Evolutionary conservation across 2,888 invertebrate genomes (phyloP).

Genomic region (Erebia epiphron): DNA sequence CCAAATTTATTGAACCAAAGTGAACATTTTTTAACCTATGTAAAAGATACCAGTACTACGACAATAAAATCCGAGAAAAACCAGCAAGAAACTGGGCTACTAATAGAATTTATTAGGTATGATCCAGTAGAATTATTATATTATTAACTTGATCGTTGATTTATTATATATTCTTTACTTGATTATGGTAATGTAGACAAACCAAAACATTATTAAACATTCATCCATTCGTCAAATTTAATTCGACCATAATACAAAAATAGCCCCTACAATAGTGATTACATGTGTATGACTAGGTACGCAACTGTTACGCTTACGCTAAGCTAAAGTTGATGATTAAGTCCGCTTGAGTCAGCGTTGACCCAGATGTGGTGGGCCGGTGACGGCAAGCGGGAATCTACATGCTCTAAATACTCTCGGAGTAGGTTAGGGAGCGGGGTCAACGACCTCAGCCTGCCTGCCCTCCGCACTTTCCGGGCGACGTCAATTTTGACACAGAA

Average conservation of each 20-base stretch:
- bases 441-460: conserved; percentile 65
- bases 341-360: conserved; percentile 72
- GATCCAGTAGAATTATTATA: too few relatives aligned
- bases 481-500: conserved; percentile 43
- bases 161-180: neutral
- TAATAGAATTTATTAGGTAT: too few relatives aligned
- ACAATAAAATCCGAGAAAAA: too few relatives aligned
- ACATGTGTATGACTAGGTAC: conserved; percentile 44
- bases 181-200: neutral
- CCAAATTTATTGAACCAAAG: neutral
- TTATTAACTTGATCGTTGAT: too few relatives aligned
- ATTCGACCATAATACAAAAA: neutral
- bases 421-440: conserved; percentile 80
- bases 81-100: too few relatives aligned
- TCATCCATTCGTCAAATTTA: neutral
- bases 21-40: too few relatives aligned
- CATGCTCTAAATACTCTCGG: conserved; percentile 74
- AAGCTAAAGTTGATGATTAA: conserved; percentile 65
- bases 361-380: conserved; percentile 74
- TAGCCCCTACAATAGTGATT: conserved; percentile 29
- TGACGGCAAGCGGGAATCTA: conserved; percentile 65
- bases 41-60: too few relatives aligned
- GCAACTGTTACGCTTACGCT: conserved; percentile 52
- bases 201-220: neutral
- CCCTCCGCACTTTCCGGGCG: conserved; percentile 63